Evolutionary conservation across 2,113 vertebrate genomes (phyloP).

Genomic region (Athene noctua): DNA sequence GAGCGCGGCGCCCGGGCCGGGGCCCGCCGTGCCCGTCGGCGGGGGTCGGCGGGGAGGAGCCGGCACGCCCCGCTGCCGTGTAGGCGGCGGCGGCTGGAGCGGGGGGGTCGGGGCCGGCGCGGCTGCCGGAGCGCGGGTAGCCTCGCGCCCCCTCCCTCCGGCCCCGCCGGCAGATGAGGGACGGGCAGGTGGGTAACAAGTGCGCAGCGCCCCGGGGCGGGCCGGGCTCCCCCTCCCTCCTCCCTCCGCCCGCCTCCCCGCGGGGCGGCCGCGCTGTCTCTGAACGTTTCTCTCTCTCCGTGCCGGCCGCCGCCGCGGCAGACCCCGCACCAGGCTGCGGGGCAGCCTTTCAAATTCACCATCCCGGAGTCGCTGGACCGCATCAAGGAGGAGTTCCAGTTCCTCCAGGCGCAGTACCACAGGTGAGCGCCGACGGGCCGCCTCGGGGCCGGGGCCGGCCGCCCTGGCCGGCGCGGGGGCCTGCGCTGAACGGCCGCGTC

Average conservation of each 20-base stretch:
- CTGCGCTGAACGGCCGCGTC: constrained; percentile 63
- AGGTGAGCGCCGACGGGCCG: constrained; percentile 74
- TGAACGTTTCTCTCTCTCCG: constrained; percentile 5
- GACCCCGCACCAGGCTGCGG: constrained; percentile 90
- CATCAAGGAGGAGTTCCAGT: constrained; percentile 97
- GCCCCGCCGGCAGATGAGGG: neutral
- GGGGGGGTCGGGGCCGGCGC: neutral
- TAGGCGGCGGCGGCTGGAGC: neutral
- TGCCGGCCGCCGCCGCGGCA: constrained; percentile 49
- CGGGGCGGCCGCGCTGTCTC: neutral
- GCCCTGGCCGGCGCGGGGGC: neutral
- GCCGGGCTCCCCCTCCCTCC: neutral
- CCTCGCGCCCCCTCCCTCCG: too few species aligned
- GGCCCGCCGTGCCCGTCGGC: neutral
- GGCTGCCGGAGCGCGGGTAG: neutral
- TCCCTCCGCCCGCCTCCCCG: neutral
- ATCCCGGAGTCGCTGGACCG: constrained; percentile 92
- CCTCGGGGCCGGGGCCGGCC: neutral
- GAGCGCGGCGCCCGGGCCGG: neutral
- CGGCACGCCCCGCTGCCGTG: neutral
- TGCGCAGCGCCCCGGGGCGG: neutral
- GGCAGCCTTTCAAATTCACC: constrained; percentile 94
- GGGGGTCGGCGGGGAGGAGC: constrained; percentile 4
- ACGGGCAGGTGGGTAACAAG: neutral
- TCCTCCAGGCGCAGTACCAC: constrained; percentile 95